Evolutionary conservation across 2,888 invertebrate genomes (phyloP), one percentile per base, ranked within the genome.

Genomic region (Mythimna vitellina): DNA sequence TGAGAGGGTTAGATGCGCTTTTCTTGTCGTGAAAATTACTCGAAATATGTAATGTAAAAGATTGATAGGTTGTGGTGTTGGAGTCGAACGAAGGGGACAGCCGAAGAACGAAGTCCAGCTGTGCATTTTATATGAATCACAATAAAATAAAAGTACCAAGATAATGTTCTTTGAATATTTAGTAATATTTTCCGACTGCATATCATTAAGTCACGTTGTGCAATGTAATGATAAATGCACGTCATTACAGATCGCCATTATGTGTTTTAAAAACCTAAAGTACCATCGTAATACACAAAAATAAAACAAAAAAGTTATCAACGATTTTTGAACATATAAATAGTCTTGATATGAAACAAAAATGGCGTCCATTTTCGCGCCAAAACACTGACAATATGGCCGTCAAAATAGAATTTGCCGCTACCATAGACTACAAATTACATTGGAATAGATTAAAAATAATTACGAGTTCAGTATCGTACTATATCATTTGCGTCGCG

Each of bases 1-100:
- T 58, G 65, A 77, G 86, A 83, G 90, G 90, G 90, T 90, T 89
- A 81, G 86, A 87, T 91, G 91, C 87, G 86, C 90, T 89, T 91
- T 91, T 90, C 89, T 73, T 82, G 81, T 81, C 56, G 66, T 64
- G 63, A 60, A 67, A 70, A 69, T 73, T 57, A 67, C 60, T 22
- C 25, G 38, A 64, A 58, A 58, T 58, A 60, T 63, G 53, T 67
- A 57, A 57, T 65, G 14, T 49, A 12, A 32, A 68, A 63, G 49
- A 53, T 64, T 54, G n/a, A 10, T 53, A 12, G 32, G 20, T 54
- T 60, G 67, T 49, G 14, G 20, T 61, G 22, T 57, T 49, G 12
- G 38, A 32, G 66, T 78, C 12, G n/a, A 32, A 64, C 49, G 65
- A 42, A 57, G 46, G 35, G 56, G 46, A 60, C 42, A 38, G 12